These are phyloP conservation scores for Tetranychus piercei DNA, from an alignment of 2,888 invertebrate species.

Conservation along the genomic window DNA sequence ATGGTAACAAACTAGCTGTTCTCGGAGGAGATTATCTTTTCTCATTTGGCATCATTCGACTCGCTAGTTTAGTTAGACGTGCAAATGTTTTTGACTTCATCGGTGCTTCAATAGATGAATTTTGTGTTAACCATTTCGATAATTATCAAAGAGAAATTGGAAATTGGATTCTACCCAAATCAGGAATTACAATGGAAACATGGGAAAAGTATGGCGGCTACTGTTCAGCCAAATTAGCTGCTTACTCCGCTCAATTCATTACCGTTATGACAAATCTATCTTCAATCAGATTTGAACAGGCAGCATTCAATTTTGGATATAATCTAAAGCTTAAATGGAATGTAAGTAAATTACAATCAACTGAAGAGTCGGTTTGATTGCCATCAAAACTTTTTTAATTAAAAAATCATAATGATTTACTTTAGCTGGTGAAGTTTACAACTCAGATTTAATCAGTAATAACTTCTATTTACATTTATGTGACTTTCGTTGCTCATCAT, in stretches of 20 bases:
- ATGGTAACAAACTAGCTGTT: constrained; percentile 14
- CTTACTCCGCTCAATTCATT: constrained; percentile 11
- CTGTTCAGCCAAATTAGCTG: constrained; percentile 8
- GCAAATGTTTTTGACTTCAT: constrained; percentile 10
- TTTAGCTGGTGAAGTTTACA: too few species aligned
- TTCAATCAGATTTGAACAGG: constrained; percentile 11
- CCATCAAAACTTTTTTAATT: too few species aligned
- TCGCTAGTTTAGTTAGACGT: constrained; percentile 13
- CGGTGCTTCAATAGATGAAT: constrained; percentile 16
- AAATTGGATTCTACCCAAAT: background rate
- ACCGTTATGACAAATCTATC: constrained; percentile 5
- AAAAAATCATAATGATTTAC: too few species aligned
- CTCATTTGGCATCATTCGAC: constrained; percentile 13
- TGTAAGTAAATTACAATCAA: constrained; percentile 9
- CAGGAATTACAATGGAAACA: background rate
- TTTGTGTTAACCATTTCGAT: constrained; percentile 13
- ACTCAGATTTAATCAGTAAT: too few species aligned
- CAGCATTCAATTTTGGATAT: constrained; percentile 15
- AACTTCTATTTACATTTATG: too few species aligned
- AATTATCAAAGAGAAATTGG: background rate
- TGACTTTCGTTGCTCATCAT: too few species aligned
- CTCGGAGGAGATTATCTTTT: constrained; percentile 18
- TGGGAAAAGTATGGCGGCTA: constrained; percentile 14
- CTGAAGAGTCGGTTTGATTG: too few species aligned
- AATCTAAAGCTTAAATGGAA: constrained; percentile 16